phyloP scores from a whole-genome alignment of 2,797 vertebrate genomes.

The Neoniphon sammara region DNA sequence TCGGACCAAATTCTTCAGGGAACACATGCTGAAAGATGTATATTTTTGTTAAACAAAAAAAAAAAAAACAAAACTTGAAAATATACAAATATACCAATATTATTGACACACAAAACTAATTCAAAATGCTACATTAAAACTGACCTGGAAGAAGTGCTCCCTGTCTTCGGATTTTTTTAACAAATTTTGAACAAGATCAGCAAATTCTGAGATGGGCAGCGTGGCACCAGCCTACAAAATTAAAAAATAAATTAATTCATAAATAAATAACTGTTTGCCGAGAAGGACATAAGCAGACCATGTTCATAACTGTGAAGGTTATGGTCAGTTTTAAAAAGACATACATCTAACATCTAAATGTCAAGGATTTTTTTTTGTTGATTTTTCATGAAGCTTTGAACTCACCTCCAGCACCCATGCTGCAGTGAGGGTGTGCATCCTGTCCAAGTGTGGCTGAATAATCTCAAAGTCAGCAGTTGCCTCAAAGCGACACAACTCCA shows the following conservation, averaged over 20 bases:
- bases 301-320: neutral
- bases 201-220: conserved; percentile 68
- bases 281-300: neutral
- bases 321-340: neutral
- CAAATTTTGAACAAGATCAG: conserved; percentile 71
- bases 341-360: neutral
- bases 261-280: neutral
- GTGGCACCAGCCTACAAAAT: conserved; percentile 46
- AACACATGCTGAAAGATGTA: conserved; percentile 72
- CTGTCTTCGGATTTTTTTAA: conserved; percentile 50
- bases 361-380: neutral
- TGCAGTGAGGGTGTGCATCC: conserved; percentile 54
- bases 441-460: conserved; percentile 68
- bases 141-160: conserved; percentile 67
- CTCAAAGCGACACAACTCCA: conserved; percentile 63
- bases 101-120: neutral
- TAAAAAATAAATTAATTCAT: neutral
- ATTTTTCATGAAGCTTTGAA: neutral
- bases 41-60: neutral
- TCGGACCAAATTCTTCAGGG: conserved; percentile 79
- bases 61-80: too few relatives aligned
- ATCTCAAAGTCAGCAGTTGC: conserved; percentile 27
- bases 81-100: neutral
- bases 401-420: conserved; percentile 52
- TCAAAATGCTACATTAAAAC: conserved; percentile 5